A percentile compares a stretch with the other conserved stretches of the same genome.
phyloP scores from a whole-genome alignment of 2,888 invertebrate species.

The Incurvaria masculella region DNA sequence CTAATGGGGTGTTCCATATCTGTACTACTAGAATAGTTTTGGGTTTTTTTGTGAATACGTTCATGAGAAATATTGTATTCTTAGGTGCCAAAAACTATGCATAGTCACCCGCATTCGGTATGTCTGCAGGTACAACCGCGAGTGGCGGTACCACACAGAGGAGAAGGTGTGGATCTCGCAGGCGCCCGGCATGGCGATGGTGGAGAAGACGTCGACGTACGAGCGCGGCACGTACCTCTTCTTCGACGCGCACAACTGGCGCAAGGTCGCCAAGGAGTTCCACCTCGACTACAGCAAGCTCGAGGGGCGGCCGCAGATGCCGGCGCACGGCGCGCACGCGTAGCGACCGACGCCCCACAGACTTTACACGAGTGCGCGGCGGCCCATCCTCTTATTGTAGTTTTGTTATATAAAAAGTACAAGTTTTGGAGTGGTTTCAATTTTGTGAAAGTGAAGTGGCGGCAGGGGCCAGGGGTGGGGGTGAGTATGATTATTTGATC shows the following conservation, averaged over 20 bases:
- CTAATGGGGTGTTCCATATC: no score
- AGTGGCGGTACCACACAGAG: constrained; percentile 99
- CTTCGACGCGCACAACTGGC: constrained; percentile 99
- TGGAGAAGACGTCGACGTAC: constrained; percentile 94
- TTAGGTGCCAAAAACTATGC: no score
- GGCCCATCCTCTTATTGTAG: constrained; percentile 46
- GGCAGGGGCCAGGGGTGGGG: background rate
- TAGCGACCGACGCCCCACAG: constrained; percentile 34
- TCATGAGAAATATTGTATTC: no score
- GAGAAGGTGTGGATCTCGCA: constrained; percentile 99
- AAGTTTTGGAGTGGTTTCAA: constrained; percentile 29
- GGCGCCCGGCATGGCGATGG: constrained; percentile 90
- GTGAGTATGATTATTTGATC: no score
- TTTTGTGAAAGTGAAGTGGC: background rate
- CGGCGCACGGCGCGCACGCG: constrained; percentile 61
- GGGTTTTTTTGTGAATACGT: no score
- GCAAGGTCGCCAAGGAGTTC: constrained; percentile 98
- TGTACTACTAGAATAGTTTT: no score
- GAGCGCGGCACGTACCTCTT: constrained; percentile 99
- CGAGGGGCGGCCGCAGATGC: constrained; percentile 86
- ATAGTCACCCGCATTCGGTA: no score
- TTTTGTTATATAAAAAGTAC: constrained; percentile 59
- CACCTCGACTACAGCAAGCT: constrained; percentile 98
- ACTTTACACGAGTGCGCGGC: constrained; percentile 13
- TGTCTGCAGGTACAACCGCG: constrained; percentile 88